Base-by-base conservation (phyloP, 1,140 invertebrate genomes). In the Spodoptera litura region DNA sequence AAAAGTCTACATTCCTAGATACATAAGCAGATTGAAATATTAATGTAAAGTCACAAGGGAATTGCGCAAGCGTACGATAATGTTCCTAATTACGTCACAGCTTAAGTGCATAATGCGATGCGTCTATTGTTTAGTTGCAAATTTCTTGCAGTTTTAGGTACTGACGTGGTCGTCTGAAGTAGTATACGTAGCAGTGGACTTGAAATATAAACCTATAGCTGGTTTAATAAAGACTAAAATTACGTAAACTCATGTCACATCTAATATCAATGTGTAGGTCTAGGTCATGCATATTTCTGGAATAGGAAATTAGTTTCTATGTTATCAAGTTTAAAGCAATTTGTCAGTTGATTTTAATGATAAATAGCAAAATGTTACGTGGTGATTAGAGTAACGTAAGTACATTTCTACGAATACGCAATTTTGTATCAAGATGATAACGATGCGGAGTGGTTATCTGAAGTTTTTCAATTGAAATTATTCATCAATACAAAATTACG, bases 81-180 rank as follows among this genome's bases (percentile, higher is more conserved):
- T 44, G 38, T 51, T 9, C 52, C 52, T 35, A 59, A 73, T 59
- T 49, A 25, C 15, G 52, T 11, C 6, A 38, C 59, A 53, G 58
- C 71, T 35, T 73, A 49, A 27, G 53, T 31, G 59, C 20, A 51
- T 10, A 49, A 49, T 64, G 25, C 20, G 6, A 56, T 56, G 38
- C 27, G 38, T 61, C 53, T 13, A 71, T 53, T 62, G 68, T 71
- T 70, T n/a, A 52, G 58, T 52, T 75, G 31, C 49, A 52, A 44
- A 75, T 75, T 62, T 44, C 25, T n/a, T 13, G 35, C 56, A n/a
- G 56, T 61, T 58, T 58, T 44, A 72, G n/a, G 25, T 61, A 44
- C 6, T 74, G 38, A 74, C 72, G 58, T 74, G 12, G 9, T 13
- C 12, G 12, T 1, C 51, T 62, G 72, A 74, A n/a, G 15, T 74